Conservation (phyloP, 2,888 invertebrate genomes). For the Sphinx pinastri region DNA sequence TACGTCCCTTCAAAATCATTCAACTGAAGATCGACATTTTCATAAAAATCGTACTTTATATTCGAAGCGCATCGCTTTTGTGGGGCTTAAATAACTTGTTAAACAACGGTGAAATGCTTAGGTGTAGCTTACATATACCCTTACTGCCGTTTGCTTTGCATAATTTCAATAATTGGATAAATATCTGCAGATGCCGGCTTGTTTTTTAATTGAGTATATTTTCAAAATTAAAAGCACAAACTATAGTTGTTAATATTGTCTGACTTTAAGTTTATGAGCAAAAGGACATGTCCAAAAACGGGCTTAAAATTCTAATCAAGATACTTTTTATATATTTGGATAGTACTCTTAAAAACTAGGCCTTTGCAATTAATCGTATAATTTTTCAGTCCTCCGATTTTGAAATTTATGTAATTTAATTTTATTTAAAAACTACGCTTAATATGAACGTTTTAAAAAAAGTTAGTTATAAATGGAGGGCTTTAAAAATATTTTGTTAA, state of each 20-base stretch:
- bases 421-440: too few species aligned
- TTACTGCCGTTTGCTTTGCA: slow-evolving; percentile 28
- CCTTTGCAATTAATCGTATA: too few species aligned
- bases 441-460: too few species aligned
- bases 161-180: slow-evolving; percentile 27
- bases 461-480: too few species aligned
- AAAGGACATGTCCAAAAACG: too few species aligned
- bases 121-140: slow-evolving; percentile 16
- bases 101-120: slow-evolving; percentile 20
- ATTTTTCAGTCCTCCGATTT: too few species aligned
- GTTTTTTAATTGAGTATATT: slow-evolving; percentile 7
- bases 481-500: too few species aligned
- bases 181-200: slow-evolving; percentile 18
- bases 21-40: background rate
- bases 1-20: background rate
- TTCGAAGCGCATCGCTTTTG: background rate
- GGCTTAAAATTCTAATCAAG: too few species aligned
- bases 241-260: background rate
- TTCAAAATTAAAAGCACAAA: background rate
- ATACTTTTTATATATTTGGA: too few species aligned
- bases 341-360: too few species aligned
- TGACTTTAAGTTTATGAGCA: background rate
- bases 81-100: slow-evolving; percentile 31
- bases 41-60: background rate
- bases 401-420: too few species aligned